A percentile compares a stretch with the other conserved stretches of the same genome.
phyloP scores from a whole-genome alignment of 2,797 vertebrate species.

The Melopsittacus undulatus region DNA sequence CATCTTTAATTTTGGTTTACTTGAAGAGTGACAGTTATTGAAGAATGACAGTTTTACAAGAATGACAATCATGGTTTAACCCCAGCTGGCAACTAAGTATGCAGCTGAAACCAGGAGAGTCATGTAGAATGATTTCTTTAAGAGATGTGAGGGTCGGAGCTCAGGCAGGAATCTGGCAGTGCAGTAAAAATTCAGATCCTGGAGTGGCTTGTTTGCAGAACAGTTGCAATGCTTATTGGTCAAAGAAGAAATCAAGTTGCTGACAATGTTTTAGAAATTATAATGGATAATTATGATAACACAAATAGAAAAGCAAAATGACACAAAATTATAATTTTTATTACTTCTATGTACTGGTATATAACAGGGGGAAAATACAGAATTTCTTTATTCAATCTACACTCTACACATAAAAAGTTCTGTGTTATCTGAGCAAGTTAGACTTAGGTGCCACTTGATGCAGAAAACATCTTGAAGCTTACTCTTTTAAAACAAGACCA shows the following conservation, averaged over 20 bases:
- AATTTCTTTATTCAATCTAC: not conserved
- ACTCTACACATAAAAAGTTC: not conserved
- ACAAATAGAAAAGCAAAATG: not conserved
- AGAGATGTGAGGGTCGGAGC: not conserved
- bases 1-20: not conserved
- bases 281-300: not conserved
- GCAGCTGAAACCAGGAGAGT: not conserved
- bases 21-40: not conserved
- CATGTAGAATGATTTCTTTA: not conserved
- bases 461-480: not conserved
- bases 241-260: not conserved
- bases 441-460: not conserved
- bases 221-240: not conserved
- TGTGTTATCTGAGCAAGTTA: not conserved
- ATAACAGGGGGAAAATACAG: not conserved
- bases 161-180: not conserved
- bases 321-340: not conserved
- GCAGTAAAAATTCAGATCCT: not conserved
- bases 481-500: not conserved
- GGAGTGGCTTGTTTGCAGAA: not conserved
- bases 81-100: not conserved
- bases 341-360: not conserved
- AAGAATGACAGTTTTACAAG: not conserved
- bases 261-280: not conserved
- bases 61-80: not conserved